phyloP scores from a whole-genome alignment of 2,113 vertebrate genomes.

The Rhodinocichla rosea region DNA sequence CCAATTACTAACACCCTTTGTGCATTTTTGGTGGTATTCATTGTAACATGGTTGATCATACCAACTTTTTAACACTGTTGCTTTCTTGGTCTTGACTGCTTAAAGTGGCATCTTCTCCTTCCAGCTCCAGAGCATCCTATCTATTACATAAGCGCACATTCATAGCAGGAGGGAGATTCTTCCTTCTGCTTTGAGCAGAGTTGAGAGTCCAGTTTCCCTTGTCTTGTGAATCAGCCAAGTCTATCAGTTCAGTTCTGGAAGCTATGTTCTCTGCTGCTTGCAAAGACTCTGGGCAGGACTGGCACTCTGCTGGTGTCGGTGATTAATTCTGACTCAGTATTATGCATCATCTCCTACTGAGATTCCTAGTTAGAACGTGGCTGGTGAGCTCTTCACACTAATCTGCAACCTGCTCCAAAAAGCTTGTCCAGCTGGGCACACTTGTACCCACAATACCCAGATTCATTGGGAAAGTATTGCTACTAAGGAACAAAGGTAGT shows the following conservation, averaged over 20 bases:
- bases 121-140: not conserved
- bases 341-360: not conserved
- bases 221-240: not conserved
- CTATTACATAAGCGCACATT: not conserved
- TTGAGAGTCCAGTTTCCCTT: not conserved
- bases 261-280: not conserved
- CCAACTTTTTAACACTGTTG: accelerated
- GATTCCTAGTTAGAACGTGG: not conserved
- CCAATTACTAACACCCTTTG: not conserved
- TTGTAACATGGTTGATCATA: not conserved
- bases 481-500: not conserved
- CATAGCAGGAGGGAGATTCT: not conserved
- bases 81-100: not conserved
- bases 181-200: not conserved
- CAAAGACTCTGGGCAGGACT: not conserved
- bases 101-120: not conserved
- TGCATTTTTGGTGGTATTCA: not conserved
- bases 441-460: not conserved
- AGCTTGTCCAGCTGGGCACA: too few relatives aligned
- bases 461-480: not conserved
- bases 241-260: not conserved
- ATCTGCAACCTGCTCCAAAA: not conserved
- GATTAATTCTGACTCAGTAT: not conserved
- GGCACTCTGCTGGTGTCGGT: not conserved
- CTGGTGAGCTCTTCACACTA: not conserved